A percentile compares a stretch with the other conserved stretches of the same genome.
Evolutionary conservation across 2,888 invertebrate species (phyloP).

Genomic region (Scaptomyza parva): DNA sequence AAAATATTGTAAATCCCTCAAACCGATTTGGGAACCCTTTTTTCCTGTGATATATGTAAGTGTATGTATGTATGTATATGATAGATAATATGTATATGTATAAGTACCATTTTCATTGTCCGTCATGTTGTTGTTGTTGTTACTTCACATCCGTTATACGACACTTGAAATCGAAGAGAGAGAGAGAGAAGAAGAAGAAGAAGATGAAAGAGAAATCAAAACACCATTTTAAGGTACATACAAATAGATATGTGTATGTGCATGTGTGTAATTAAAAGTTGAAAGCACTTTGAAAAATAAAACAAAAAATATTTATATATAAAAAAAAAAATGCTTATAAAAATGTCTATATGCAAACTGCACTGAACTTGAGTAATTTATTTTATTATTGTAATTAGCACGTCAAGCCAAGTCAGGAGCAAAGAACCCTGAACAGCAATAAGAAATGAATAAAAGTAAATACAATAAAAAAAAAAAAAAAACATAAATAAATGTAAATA

Average conservation of each 20-base stretch:
- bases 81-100: not conserved
- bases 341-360: not conserved
- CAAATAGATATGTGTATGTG: not conserved
- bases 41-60: not conserved
- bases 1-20: not conserved
- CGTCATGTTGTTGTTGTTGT: constrained; percentile 54
- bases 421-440: constrained; percentile 10
- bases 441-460: not conserved
- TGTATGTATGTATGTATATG: not conserved
- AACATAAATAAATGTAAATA: constrained; percentile 21
- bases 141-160: constrained; percentile 65
- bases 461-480: constrained; percentile 18
- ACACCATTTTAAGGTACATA: constrained; percentile 11
- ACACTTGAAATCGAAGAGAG: constrained; percentile 63
- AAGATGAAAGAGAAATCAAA: constrained; percentile 50
- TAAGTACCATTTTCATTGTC: constrained; percentile 66
- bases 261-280: not conserved
- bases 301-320: not conserved
- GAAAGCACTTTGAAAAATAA: not conserved
- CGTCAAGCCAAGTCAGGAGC: constrained; percentile 25
- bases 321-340: not conserved
- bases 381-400: constrained; percentile 43
- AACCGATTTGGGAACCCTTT: not conserved
- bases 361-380: constrained; percentile 6
- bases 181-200: not conserved